Evolutionary conservation across 2,888 invertebrate genomes (phyloP), one percentile per base, ranked within the genome.

Genomic region (Iselma pallidipennis): DNA sequence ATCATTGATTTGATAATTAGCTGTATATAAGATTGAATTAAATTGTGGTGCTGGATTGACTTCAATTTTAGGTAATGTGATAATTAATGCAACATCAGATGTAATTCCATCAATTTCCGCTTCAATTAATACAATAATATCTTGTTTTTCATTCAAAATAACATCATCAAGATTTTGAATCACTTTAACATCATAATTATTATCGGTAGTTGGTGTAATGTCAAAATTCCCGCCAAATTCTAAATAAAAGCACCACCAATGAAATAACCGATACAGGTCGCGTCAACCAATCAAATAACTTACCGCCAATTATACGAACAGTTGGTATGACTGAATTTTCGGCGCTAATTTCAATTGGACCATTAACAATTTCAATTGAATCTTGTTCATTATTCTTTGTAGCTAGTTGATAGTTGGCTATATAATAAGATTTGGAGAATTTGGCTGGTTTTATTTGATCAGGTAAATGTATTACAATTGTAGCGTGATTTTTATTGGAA

Each of bases 51-150:
- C 25, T 52, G 57, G 58, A 19, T 37, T 14, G 9, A n/a, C 16
- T 33, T 2, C n/a, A n/a, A n/a, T n/a, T n/a, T n/a, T n/a, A n/a
- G 68, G 67, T 53, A 70, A 25, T 16, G 60, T 58, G 7, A 72
- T 52, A 6, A 70, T 33, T 3, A 70, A 26, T 19, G 53, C 55
- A 14, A 68, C 56, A n/a, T 59, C 55, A 28, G 64, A 59, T 7
- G 57, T 64, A 12, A 50, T 25, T 49, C 26, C 56, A 26, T 49
- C 61, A 7, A 66, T 19, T 14, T 60, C 45, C 9, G 67, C 72
- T 45, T 48, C 49, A n/a, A 71, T 7, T 26, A 57, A 64, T 6
- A 72, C 28, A 16, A 61, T 49, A 54, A 71, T 59, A 52, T 66
- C 66, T 0, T 48, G 55, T 7, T 65, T 49, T 9, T 55, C 49